These are phyloP conservation scores for Nematopogon swammerdamellus DNA, from an alignment of 2,888 invertebrate species.

Conservation along the genomic window DNA sequence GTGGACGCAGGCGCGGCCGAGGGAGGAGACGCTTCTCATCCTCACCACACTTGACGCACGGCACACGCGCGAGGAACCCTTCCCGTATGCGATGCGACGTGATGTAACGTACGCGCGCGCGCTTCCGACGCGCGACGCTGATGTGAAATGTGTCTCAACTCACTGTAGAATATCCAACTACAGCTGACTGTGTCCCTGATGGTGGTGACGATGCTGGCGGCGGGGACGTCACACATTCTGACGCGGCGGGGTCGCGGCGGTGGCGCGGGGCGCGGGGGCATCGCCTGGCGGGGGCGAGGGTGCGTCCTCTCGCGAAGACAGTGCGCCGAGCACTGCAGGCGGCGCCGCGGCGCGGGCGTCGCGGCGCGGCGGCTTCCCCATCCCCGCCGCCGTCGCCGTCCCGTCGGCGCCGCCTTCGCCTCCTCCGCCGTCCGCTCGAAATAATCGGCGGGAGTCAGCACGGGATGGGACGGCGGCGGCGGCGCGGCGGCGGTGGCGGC, in stretches of 20 bases:
- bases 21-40: no score
- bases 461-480: background rate
- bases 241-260: conserved; percentile 28
- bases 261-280: conserved; percentile 46
- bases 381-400: conserved; percentile 12
- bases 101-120: background rate
- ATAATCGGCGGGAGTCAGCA: conserved; percentile 35
- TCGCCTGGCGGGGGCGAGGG: conserved; percentile 13
- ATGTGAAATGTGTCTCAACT: no score
- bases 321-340: conserved; percentile 39
- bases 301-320: conserved; percentile 35
- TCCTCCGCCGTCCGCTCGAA: conserved; percentile 28
- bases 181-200: conserved; percentile 66
- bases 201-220: conserved; percentile 58
- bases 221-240: conserved; percentile 42
- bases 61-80: no score
- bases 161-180: conserved; percentile 76
- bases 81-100: conserved; percentile 9
- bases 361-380: conserved; percentile 12
- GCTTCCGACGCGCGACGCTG: conserved; percentile 16
- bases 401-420: background rate
- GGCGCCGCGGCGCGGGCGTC: conserved; percentile 1
- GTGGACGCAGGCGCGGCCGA: no score
- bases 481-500: conserved; percentile 33
- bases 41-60: no score